Evolutionary conservation across 2,113 vertebrate genomes (phyloP).

Genomic region (Tursiops truncatus): DNA sequence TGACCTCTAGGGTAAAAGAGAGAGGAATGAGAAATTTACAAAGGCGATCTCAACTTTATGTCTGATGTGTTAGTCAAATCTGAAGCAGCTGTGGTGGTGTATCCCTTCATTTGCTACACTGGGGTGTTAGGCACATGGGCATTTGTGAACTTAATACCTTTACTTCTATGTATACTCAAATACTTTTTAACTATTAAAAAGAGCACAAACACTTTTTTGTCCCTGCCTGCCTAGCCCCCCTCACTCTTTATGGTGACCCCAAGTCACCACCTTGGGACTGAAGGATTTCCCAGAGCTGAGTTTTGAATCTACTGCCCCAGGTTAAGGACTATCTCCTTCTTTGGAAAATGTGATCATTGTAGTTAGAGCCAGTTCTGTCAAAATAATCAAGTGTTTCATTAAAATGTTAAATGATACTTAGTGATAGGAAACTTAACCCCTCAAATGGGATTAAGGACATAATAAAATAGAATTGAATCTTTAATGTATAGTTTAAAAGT

Average conservation of each 20-base stretch:
- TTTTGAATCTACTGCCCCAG: background rate
- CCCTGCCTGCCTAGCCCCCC: background rate
- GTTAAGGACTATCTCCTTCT: background rate
- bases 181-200: background rate
- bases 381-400: background rate
- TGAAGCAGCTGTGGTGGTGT: background rate
- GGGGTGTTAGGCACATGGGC: rapidly evolving
- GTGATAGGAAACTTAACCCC: background rate
- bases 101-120: background rate
- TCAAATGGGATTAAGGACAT: background rate
- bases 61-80: background rate
- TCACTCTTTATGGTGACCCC: background rate
- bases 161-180: background rate
- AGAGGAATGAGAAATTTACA: rapidly evolving
- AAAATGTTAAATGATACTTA: background rate
- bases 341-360: background rate
- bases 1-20: background rate
- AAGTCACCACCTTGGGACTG: background rate
- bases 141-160: background rate
- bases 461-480: conserved; percentile 30
- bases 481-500: conserved; percentile 37
- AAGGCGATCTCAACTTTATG: background rate
- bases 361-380: background rate
- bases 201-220: background rate
- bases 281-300: background rate